Conservation (phyloP, 2,797 vertebrate genomes). For the Garrulus glandarius region DNA sequence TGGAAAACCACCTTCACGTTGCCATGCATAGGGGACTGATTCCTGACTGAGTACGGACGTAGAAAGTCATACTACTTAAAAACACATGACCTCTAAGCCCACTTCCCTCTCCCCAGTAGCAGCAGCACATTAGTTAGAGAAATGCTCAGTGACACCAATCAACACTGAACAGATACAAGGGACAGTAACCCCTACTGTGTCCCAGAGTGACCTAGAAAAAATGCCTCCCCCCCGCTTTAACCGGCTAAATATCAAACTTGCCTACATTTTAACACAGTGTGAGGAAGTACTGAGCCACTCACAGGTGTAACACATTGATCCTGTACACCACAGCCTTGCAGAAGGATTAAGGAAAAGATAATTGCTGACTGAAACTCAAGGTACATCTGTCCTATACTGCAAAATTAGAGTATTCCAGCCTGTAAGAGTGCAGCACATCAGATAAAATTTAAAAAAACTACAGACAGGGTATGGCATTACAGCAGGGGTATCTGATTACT, state of each 20-base stretch:
- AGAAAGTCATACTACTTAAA: not conserved
- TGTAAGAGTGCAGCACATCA: not conserved
- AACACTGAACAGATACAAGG: not conserved
- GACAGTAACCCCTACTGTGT: not conserved
- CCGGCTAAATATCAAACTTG: not conserved
- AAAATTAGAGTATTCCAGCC: not conserved
- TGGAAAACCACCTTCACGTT: not conserved
- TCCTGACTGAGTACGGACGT: not conserved
- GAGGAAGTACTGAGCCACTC: not conserved
- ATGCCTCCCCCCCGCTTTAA: not conserved
- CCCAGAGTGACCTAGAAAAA: not conserved
- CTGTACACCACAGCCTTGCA: not conserved
- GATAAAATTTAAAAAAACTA: not conserved
- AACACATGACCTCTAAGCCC: not conserved
- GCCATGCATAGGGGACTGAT: fast-evolving
- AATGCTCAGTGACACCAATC: not conserved
- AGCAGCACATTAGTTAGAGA: not conserved
- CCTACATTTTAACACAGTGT: not conserved
- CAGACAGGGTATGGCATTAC: not conserved
- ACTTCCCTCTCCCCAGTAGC: not conserved
- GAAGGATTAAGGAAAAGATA: not conserved
- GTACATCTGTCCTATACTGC: not conserved
- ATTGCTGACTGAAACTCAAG: not conserved
- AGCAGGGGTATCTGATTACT: not conserved
- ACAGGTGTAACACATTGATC: not conserved